Conservation (phyloP, 30 jellyfish, hydroid and myxozoan genomes). For the Aurelia aurita complex sp. Pacific region DNA sequence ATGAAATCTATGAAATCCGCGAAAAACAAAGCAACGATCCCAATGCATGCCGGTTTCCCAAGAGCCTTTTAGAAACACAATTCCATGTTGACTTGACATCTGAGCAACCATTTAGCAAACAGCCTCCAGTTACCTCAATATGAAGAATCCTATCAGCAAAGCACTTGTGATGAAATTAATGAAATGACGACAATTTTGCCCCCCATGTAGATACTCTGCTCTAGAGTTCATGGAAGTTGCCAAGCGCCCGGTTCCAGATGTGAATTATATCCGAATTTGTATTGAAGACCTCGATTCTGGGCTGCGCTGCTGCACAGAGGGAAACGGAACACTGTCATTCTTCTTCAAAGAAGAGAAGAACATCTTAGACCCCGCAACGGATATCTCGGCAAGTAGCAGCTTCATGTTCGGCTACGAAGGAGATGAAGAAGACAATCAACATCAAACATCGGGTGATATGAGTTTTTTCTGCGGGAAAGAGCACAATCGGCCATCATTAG, state of each 20-base stretch:
- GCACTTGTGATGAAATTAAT: too few relatives aligned
- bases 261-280: conserved; percentile 25
- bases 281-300: conserved; percentile 65
- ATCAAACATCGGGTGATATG: conserved; percentile 31
- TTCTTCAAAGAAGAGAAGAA: conserved; percentile 56
- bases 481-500: conserved; percentile 19
- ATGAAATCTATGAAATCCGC: too few relatives aligned
- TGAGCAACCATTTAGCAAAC: too few relatives aligned
- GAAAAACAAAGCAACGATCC: too few relatives aligned
- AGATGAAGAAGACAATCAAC: conserved; percentile 60
- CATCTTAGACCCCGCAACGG: conserved; percentile 42
- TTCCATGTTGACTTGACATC: too few relatives aligned
- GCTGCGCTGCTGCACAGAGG: conserved; percentile 50
- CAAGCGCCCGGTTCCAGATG: conserved; percentile 57
- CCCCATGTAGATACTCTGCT: conserved; percentile 34
- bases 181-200: neutral
- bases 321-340: conserved; percentile 25
- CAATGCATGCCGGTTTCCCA: too few relatives aligned
- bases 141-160: too few relatives aligned
- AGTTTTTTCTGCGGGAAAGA: conserved; percentile 47
- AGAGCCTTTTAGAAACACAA: too few relatives aligned
- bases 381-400: conserved; percentile 46
- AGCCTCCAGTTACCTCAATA: too few relatives aligned
- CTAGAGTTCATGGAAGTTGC: conserved; percentile 60
- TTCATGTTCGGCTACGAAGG: conserved; percentile 67